These are phyloP conservation scores for Caenorhabditis tropicalis DNA, from an alignment of 1,140 invertebrate genomes.

Conservation along the genomic window DNA sequence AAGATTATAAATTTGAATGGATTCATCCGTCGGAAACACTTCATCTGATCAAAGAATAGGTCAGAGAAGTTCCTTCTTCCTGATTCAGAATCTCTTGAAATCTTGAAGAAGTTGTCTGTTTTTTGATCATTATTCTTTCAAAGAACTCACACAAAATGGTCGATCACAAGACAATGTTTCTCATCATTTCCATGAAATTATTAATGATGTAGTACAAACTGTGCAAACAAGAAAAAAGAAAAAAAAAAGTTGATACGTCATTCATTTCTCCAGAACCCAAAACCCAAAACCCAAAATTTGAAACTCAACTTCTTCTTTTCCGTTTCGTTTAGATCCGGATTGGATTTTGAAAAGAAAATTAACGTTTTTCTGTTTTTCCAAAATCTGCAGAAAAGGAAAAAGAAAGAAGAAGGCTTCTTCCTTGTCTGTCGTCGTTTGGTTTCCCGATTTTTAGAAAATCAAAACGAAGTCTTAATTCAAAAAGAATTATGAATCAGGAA, in stretches of 20 bases:
- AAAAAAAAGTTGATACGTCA: neutral
- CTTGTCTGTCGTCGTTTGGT: neutral
- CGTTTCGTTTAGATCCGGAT: neutral
- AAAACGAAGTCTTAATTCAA: neutral
- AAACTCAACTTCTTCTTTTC: neutral
- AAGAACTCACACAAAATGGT: neutral
- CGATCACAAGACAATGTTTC: neutral
- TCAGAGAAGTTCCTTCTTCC: too few relatives aligned
- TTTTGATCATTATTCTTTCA: neutral
- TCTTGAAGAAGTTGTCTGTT: too few relatives aligned
- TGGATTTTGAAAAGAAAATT: neutral
- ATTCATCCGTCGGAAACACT: too few relatives aligned
- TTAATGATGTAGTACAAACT: conserved; percentile 11
- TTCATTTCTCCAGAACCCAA: neutral
- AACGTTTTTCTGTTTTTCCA: neutral
- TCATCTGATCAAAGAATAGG: too few relatives aligned
- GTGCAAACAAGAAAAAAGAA: neutral
- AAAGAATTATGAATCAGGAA: neutral
- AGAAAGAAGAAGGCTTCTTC: neutral
- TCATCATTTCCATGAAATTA: neutral
- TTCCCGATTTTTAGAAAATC: neutral
- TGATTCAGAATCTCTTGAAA: too few relatives aligned
- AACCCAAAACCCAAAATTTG: neutral
- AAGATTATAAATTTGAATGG: too few relatives aligned
- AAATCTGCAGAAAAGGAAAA: too few relatives aligned